A percentile compares a stretch with the other conserved stretches of the same genome.
Evolutionary conservation across 2,113 vertebrate species (phyloP).

Genomic region (Microcebus ravelobensis): DNA sequence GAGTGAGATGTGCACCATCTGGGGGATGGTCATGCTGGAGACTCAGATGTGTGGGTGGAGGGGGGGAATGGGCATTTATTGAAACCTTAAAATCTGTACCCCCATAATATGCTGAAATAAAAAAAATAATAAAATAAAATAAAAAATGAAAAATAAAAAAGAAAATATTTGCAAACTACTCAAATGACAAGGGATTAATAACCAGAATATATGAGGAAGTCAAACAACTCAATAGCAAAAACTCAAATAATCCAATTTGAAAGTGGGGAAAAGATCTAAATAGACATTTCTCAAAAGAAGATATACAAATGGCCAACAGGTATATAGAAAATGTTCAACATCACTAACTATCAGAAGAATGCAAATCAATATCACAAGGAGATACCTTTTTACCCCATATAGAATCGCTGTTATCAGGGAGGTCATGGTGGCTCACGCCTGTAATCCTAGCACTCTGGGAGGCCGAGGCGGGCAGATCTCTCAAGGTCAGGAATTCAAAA

Average conservation of each 20-base stretch:
- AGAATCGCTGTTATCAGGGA: neutral
- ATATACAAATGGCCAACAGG: neutral
- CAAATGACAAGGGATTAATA: neutral
- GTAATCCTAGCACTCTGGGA: too few relatives aligned
- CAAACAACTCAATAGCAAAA: neutral
- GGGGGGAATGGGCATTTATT: too few relatives aligned
- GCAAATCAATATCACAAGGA: neutral
- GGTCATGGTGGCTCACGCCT: too few relatives aligned
- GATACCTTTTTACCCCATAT: neutral
- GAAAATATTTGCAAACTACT: neutral
- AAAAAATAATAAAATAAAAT: too few relatives aligned
- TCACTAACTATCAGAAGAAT: neutral
- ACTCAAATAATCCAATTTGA: neutral
- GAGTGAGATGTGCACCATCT: too few relatives aligned
- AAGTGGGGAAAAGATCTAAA: neutral
- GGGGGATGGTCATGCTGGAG: too few relatives aligned
- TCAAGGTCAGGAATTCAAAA: too few relatives aligned
- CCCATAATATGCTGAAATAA: too few relatives aligned
- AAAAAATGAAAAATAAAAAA: neutral
- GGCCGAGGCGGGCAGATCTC: too few relatives aligned
- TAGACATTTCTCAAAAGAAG: neutral
- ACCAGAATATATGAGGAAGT: neutral
- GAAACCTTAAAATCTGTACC: too few relatives aligned
- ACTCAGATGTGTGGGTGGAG: too few relatives aligned
- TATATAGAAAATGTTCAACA: neutral